Base-by-base conservation (phyloP, 2,888 invertebrate species). In the Drosophila ustulata region DNA sequence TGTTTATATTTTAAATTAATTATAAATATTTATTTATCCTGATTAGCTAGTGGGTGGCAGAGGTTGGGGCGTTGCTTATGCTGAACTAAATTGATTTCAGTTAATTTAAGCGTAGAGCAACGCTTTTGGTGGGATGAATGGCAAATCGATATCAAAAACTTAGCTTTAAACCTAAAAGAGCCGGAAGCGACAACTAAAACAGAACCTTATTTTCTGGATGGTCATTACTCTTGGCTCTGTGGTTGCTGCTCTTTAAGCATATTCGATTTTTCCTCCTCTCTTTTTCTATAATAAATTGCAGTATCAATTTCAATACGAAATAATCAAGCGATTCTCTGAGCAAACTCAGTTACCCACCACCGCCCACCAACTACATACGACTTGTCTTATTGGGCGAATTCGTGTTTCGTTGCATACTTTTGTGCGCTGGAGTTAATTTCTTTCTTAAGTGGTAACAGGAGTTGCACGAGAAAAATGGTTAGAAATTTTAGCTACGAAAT, bases 1-100 rank as follows among this genome's bases (percentile, higher is more conserved):
- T 86, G 85, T 89, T 86, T 84, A 89, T 86, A 88, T 82, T 86
- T 86, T 85, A 88, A 86, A 86, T 86, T 86, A 86, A 86, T 86
- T 89, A 89, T 86, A 89, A 86, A 86, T 86, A 86, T 86, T 86
- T 86, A 89, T 89, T 88, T 85, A 88, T 86, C 74, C 70, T 84
- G 89, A 89, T 86, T 89, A 86, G 85, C 71, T 26, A 45, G 18
- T 39, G 52, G 43, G 23, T 49, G 46, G 37, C n/a, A 49, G 41
- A 50, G 65, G 55, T 13, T 26, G 65, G 47, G 34, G 28, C 23
- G 30, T 37, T 43, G 30, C 32, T 43, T 56, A 67, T 70, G 81
- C 79, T 78, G 78, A 83, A 71, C 87, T 73, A 80, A 85, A 87
- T 84, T 87, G 82, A 86, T 84, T 89, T 89, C 72, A 78, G 88